Percentiles rank a stretch among this genome's conserved stretches.
Evolutionary conservation across 1,140 invertebrate species (phyloP).

Genomic region (Rhagoletis zephyria): DNA sequence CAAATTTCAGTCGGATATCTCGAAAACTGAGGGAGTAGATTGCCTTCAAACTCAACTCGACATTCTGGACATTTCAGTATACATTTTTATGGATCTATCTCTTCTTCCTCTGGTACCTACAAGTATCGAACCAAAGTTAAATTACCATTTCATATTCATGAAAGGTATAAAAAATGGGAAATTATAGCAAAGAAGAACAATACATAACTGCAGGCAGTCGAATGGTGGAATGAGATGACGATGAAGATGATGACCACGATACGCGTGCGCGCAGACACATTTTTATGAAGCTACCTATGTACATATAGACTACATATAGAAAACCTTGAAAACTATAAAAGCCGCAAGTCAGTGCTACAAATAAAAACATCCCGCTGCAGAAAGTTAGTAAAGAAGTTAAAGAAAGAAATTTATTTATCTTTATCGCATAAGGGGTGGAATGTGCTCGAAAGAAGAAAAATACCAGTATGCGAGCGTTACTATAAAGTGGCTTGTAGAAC

Average conservation of each 20-base stretch:
- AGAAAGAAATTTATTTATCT: conserved; percentile 38
- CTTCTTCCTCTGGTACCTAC: no score
- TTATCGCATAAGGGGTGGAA: conserved; percentile 26
- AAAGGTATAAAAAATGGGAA: neutral
- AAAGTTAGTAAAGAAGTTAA: neutral
- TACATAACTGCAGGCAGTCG: neutral
- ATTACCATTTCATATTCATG: no score
- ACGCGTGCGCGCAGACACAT: conserved; percentile 2
- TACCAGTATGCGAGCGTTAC: neutral
- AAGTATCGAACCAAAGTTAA: no score
- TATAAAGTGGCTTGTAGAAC: neutral
- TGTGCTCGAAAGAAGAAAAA: conserved; percentile 31
- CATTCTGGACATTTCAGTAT: no score
- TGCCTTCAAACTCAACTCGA: no score
- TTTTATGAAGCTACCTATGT: neutral
- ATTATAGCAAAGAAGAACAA: neutral
- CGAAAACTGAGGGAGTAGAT: no score
- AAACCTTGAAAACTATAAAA: conserved; percentile 40
- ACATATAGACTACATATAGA: conserved; percentile 1
- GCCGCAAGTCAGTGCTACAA: neutral
- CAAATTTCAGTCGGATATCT: no score
- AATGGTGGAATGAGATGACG: conserved; percentile 4
- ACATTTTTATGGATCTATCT: no score
- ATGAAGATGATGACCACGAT: conserved; percentile 10
- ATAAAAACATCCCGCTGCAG: neutral